Evolutionary conservation across 2,888 invertebrate species (phyloP).

Genomic region (Drosophila aldrichi): DNA sequence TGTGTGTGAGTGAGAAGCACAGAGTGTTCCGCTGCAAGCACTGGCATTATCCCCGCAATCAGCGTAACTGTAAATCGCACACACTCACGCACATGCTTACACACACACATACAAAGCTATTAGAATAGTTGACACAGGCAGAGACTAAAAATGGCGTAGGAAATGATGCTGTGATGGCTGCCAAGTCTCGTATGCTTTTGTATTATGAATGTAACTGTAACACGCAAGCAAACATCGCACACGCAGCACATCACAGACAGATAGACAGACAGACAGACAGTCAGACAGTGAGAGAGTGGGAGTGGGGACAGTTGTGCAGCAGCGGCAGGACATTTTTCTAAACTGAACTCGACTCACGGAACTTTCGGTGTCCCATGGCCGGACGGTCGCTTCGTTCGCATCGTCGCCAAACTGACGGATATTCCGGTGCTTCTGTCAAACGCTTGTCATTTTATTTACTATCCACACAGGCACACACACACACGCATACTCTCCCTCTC

Average conservation of each 20-base stretch:
- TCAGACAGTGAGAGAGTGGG: background rate
- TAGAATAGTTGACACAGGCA: conserved; percentile 72
- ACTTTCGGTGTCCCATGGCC: conserved; percentile 54
- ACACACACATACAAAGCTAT: conserved; percentile 54
- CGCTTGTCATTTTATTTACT: conserved; percentile 80
- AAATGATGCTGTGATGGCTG: conserved; percentile 74
- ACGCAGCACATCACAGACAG: conserved; percentile 53
- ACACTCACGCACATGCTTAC: conserved; percentile 48
- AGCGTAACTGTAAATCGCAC: conserved; percentile 76
- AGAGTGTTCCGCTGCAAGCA: conserved; percentile 51
- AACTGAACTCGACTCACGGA: conserved; percentile 57
- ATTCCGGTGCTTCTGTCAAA: conserved; percentile 85
- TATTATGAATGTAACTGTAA: conserved; percentile 76
- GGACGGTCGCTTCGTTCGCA: conserved; percentile 70
- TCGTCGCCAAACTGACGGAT: conserved; percentile 82
- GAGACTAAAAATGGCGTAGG: conserved; percentile 67
- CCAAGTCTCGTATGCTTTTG: conserved; percentile 68
- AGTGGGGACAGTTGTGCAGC: conserved; percentile 20
- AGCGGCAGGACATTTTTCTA: conserved; percentile 55
- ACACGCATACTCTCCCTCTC: background rate
- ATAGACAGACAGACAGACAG: background rate
- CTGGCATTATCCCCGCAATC: conserved; percentile 76
- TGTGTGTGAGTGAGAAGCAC: conserved; percentile 20
- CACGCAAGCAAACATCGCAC: conserved; percentile 71
- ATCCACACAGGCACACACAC: conserved; percentile 7